A percentile compares a stretch with the other conserved stretches of the same genome.
phyloP scores from a whole-genome alignment of 2,797 vertebrate species.

The Sarcophilus harrisii region DNA sequence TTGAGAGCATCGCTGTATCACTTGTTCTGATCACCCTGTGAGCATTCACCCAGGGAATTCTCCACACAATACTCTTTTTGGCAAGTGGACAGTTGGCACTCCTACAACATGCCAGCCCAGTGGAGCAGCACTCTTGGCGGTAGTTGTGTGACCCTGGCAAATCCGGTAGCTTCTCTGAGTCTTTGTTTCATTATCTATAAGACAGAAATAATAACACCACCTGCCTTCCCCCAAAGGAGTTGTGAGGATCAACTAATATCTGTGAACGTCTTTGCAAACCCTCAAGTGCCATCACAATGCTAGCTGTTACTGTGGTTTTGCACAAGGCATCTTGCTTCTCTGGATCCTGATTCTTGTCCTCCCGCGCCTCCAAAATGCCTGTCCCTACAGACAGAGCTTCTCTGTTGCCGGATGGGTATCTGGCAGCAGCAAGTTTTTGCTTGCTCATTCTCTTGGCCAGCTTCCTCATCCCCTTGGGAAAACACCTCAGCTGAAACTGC shows the following conservation, averaged over 20 bases:
- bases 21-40: no score
- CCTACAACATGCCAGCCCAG: no score
- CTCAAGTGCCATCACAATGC: not conserved
- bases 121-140: fast-evolving
- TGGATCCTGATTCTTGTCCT: not conserved
- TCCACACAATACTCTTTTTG: no score
- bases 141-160: not conserved
- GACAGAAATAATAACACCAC: not conserved
- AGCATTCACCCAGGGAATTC: no score
- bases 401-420: not conserved
- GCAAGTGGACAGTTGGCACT: no score
- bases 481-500: not conserved
- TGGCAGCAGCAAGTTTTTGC: not conserved
- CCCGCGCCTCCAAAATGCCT: not conserved
- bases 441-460: not conserved
- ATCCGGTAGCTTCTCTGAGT: not conserved
- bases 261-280: not conserved
- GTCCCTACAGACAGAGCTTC: not conserved
- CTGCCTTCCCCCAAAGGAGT: not conserved
- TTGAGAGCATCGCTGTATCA: no score
- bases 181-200: not conserved
- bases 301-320: not conserved
- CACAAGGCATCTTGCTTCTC: not conserved
- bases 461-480: not conserved
- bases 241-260: not conserved